These are phyloP conservation scores for Allacma fusca DNA, from an alignment of 2,888 invertebrate genomes.

Conservation along the genomic window DNA sequence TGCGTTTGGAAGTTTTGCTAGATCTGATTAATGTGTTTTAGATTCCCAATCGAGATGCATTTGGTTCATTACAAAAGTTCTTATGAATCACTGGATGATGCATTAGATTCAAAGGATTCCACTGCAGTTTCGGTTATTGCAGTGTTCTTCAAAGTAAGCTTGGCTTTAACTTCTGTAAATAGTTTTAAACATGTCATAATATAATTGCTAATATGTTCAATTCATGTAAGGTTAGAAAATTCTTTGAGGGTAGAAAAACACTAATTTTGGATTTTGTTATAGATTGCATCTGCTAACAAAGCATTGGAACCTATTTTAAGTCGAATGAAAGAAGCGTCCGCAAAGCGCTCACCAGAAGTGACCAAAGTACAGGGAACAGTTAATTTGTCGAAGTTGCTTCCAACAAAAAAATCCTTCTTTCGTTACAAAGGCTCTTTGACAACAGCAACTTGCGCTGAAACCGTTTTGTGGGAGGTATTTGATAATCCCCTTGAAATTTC, in stretches of 20 bases:
- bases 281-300: no score
- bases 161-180: not conserved
- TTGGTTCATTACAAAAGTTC: slow-evolving; percentile 9
- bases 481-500: slow-evolving; percentile 1
- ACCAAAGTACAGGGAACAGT: not conserved
- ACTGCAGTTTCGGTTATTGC: not conserved
- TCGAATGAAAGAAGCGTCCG: no score
- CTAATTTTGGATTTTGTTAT: no score
- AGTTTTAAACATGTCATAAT: not conserved
- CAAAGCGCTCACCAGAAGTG: no score
- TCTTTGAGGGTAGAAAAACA: not conserved
- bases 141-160: not conserved
- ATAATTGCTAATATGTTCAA: no score
- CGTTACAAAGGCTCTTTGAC: slow-evolving; percentile 31
- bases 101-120: not conserved
- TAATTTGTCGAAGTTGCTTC: not conserved
- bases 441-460: slow-evolving; percentile 5
- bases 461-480: slow-evolving; percentile 9
- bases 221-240: not conserved
- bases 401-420: not conserved
- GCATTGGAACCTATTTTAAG: no score
- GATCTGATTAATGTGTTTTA: not conserved
- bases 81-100: not conserved
- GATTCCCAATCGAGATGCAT: slow-evolving; percentile 9
- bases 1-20: no score